Conservation (phyloP, 1,140 invertebrate genomes). For the Drosophila equinoxialis region DNA sequence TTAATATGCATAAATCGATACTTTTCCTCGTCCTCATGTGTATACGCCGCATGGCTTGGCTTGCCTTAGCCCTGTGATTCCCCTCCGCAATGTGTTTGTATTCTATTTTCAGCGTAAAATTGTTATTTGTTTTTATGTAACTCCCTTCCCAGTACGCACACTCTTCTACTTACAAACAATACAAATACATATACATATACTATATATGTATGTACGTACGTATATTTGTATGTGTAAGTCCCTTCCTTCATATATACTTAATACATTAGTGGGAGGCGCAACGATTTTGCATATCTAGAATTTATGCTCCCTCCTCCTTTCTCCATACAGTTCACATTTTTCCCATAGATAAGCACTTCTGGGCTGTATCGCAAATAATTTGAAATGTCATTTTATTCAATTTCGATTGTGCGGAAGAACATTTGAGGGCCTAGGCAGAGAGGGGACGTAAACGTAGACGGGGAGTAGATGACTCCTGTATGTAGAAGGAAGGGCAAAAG, state of each 20-base stretch:
- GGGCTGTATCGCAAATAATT: constrained; percentile 67
- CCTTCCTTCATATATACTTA: constrained; percentile 27
- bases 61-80: constrained; percentile 30
- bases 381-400: constrained; percentile 76
- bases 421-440: background rate
- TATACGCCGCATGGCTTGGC: constrained; percentile 33
- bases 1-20: constrained; percentile 79
- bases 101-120: constrained; percentile 75
- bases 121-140: constrained; percentile 72
- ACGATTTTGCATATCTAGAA: constrained; percentile 72
- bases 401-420: constrained; percentile 56
- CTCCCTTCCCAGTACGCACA: constrained; percentile 10
- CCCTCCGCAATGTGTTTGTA: constrained; percentile 57
- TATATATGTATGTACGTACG: background rate
- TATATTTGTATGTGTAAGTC: constrained; percentile 5
- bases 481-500: background rate
- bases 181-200: constrained; percentile 2
- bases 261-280: constrained; percentile 17
- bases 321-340: constrained; percentile 76
- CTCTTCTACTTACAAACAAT: constrained; percentile 5
- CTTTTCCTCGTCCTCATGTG: constrained; percentile 18
- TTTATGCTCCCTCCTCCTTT: constrained; percentile 63
- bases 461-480: background rate
- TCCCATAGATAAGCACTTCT: constrained; percentile 74
- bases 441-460: background rate